Conservation (phyloP, 2,113 vertebrate genomes). For the Scatophagus argus region DNA sequence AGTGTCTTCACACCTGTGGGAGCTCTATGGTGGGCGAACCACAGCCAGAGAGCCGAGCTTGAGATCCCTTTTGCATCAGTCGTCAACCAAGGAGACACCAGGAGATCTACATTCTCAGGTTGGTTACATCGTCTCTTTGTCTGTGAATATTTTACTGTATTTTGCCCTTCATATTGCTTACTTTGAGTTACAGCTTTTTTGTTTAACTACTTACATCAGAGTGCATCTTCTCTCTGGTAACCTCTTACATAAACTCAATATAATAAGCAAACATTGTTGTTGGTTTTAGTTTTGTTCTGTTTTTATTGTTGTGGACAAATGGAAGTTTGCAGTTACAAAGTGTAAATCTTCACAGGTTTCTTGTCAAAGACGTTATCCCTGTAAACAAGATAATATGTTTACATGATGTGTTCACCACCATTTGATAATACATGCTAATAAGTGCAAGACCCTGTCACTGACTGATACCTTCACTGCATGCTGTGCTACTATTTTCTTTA, state of each 20-base stretch:
- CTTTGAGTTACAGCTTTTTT: background rate
- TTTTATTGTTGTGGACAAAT: background rate
- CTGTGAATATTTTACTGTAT: conserved; percentile 12
- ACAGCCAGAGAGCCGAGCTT: conserved; percentile 41
- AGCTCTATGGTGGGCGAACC: conserved; percentile 65
- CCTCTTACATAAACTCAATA: background rate
- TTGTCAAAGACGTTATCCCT: background rate
- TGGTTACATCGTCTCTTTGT: conserved; percentile 14
- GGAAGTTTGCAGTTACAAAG: background rate
- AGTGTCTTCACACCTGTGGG: conserved; percentile 74
- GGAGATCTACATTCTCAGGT: conserved; percentile 60
- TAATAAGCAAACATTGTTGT: background rate
- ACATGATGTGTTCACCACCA: background rate
- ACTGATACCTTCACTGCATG: background rate
- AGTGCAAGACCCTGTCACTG: background rate
- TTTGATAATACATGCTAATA: background rate
- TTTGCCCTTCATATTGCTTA: background rate
- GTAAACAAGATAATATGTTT: background rate
- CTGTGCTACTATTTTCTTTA: background rate
- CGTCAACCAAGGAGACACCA: conserved; percentile 43
- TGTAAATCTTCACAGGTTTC: background rate
- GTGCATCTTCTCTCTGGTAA: background rate
- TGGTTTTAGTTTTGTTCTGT: background rate
- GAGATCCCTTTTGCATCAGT: conserved; percentile 53
- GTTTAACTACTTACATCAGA: background rate